Base-by-base conservation (phyloP, 2,888 invertebrate genomes). In the Tenthredo mesomela region DNA sequence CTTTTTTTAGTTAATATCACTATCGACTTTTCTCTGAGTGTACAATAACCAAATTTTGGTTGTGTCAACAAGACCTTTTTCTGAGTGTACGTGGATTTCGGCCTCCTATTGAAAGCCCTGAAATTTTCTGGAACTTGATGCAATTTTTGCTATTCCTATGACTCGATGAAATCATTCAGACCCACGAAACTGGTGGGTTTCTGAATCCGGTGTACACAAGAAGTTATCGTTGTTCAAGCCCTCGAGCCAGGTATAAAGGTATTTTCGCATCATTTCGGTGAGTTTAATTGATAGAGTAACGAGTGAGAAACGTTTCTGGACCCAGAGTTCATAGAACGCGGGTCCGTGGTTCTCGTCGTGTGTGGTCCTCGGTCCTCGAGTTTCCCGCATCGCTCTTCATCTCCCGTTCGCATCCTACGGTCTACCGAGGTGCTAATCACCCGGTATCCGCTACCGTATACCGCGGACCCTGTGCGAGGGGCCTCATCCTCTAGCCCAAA, bases 361-460 rank as follows among this genome's bases (percentile, higher is more conserved):
- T 92, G 91, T 91, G 91, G 90, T 89, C 89, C 87, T 80, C 47
- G 54, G 29, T 61, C 80, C 61, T 77, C 33, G 77, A 77, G 50
- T 65, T 37, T 80, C 61, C 37, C 65, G 25, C 82, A 15, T 37
- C 61, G 80, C 40, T 61, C 61, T 80, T 80, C 80, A 61, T 80
- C 65, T n/a, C 40, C 80, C 80, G 65, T 80, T 80, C 47, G 54
- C 33, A 29, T 82, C 82, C 67, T 82, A 70, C 88, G 84, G 85
- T 54, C 83, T 54, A 84, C 77, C 85, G 84, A 92, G 91, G 91
- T 92, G 92, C 90, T 92, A 92, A 92, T 92, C 90, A 88, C 87
- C 86, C 85, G 87, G 86, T 82, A 82, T 89, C 90, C 86, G 91
- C 92, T 92, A 92, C 92, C 90, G 92, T 91, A 82, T 54, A 58